Evolutionary conservation across 2,797 vertebrate genomes (phyloP), one percentile per base, ranked within the genome.

Genomic region (Antrozous pallidus): DNA sequence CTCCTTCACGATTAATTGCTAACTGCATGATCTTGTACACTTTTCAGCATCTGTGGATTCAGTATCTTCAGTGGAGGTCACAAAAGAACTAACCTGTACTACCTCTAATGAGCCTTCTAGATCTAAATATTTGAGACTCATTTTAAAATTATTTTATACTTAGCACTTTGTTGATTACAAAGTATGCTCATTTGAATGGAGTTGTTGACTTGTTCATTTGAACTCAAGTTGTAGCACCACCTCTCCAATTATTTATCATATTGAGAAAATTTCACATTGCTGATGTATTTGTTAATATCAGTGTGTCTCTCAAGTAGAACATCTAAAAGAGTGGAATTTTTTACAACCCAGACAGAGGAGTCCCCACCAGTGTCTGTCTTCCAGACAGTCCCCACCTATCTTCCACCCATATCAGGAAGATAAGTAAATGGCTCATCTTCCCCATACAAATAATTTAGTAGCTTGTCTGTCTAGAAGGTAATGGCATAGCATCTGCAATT

Each of bases 381-480:
- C 78, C 74, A 97, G 95, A 96, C 88, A 90, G 49, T 92, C 49
- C 75, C 90, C 45, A 94, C 85, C 51, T 97, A 91, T 90, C 96
- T 95, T 73, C 78, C 58, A 14, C 88, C 65, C 88, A 83, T 94
- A 96, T 97, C 96, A 90, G 80, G 33, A 93, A 86, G 78, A 92
- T 95, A 96, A 97, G 90, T 91, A 96, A 96, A 45, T 94, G 93
- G 84, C 71, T 96, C 82, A 93, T 94, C 80, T 97, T 96, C 70
- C 75, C 75, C 74, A 92, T 83, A 95, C 95, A 95, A 96, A 97
- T 97, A 96, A 97, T 96, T 97, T 95, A 97, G 87, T 91, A 96
- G 82, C 90, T 86, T 95, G 88, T 96, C 96, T 96, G 81, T 94
- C 91, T 96, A 74, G 90, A 93, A 94, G 79, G 74, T 96, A 96